phyloP scores from a whole-genome alignment of 2,113 vertebrate species.

The Daboia siamensis region DNA sequence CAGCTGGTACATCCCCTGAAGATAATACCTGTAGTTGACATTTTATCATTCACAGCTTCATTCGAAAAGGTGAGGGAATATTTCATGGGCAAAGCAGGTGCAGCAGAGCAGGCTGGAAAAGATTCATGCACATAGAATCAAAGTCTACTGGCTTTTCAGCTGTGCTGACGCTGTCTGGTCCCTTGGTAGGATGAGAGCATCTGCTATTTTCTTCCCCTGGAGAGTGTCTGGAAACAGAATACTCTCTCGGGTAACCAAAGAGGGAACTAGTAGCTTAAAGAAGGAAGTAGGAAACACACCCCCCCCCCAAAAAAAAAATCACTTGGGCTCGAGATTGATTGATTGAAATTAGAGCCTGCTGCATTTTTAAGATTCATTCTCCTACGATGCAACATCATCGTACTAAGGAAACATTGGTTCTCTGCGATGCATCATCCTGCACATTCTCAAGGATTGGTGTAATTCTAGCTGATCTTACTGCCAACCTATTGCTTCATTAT shows the following conservation, averaged over 20 bases:
- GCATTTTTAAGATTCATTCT: not conserved
- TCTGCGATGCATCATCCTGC: not conserved
- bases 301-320: not conserved
- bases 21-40: not conserved
- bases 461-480: not conserved
- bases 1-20: not conserved
- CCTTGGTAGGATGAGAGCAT: constrained; percentile 10
- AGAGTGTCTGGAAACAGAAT: not conserved
- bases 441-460: not conserved
- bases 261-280: not conserved
- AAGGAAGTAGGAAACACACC: not conserved
- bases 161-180: not conserved
- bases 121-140: constrained; percentile 9
- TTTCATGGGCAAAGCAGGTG: constrained; percentile 10
- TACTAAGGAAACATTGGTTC: not conserved
- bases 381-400: not conserved
- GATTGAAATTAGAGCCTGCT: not conserved
- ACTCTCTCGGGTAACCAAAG: not conserved
- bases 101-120: not conserved
- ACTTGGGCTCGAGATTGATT: not conserved
- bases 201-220: not conserved
- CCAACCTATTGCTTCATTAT: not conserved
- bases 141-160: constrained; percentile 18
- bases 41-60: not conserved
- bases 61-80: not conserved